Percentiles rank a stretch among this genome's conserved stretches.
phyloP scores from a whole-genome alignment of 2,888 invertebrate genomes.

The Eristalis intricaria region DNA sequence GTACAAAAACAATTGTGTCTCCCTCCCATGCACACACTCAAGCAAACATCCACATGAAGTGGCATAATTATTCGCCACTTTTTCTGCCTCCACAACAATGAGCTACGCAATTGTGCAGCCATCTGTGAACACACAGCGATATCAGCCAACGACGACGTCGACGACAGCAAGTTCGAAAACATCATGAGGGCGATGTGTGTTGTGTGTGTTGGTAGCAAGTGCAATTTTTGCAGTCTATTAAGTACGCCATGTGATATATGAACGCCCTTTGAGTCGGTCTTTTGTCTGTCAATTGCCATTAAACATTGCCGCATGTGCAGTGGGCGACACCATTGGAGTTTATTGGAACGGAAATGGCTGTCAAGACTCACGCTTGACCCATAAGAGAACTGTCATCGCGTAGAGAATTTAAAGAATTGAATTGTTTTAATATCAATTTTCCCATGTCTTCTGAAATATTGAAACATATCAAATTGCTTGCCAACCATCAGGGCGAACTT shows the following conservation, averaged over 20 bases:
- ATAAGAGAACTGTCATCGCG: conserved; percentile 1
- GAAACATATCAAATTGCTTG: not conserved
- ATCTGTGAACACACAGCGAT: conserved; percentile 22
- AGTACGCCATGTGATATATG: conserved; percentile 53
- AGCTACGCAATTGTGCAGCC: conserved; percentile 52
- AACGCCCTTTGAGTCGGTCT: conserved; percentile 62
- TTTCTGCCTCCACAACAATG: conserved; percentile 36
- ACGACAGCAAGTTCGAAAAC: not conserved
- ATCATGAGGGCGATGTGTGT: not conserved
- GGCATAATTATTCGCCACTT: conserved; percentile 53
- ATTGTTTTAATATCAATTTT: no score
- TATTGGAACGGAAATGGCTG: conserved; percentile 55
- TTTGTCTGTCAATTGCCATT: conserved; percentile 41
- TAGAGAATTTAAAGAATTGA: not conserved
- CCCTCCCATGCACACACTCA: conserved; percentile 15
- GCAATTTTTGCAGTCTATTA: conserved; percentile 67
- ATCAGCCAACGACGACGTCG: conserved; percentile 18
- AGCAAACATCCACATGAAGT: conserved; percentile 1
- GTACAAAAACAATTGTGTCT: conserved; percentile 11
- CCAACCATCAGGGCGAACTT: not conserved
- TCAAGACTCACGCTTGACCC: conserved; percentile 49
- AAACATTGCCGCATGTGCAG: conserved; percentile 8
- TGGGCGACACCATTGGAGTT: conserved; percentile 24
- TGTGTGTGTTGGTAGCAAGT: conserved; percentile 45
- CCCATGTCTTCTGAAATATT: no score